phyloP scores from a whole-genome alignment of 2,888 invertebrate species.

The Scotopteryx bipunctaria region DNA sequence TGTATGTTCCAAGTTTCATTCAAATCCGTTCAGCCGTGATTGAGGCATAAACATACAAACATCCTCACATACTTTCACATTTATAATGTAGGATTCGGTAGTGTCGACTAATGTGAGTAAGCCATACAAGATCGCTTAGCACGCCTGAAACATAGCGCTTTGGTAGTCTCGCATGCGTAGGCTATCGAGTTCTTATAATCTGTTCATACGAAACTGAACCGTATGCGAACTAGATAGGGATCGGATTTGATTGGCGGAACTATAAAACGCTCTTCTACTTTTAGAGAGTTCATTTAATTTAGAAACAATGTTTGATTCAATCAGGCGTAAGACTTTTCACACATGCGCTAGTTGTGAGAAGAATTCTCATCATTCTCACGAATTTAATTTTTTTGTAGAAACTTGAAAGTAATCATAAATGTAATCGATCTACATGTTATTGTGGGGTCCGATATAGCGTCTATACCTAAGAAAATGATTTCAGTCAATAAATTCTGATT shows the following conservation, averaged over 20 bases:
- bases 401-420: slow-evolving; percentile 18
- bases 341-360: background rate
- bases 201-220: background rate
- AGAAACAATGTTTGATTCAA: slow-evolving; percentile 9
- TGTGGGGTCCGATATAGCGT: slow-evolving; percentile 25
- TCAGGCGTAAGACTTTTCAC: background rate
- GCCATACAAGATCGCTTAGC: background rate
- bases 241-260: background rate
- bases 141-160: slow-evolving; percentile 4
- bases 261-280: slow-evolving; percentile 4
- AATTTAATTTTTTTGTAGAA: slow-evolving; percentile 11
- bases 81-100: background rate
- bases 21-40: too few species aligned
- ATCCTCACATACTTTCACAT: too few species aligned
- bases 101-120: slow-evolving; percentile 6
- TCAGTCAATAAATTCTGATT: slow-evolving; percentile 26
- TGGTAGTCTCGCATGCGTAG: slow-evolving; percentile 4
- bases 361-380: too few species aligned
- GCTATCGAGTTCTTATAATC: background rate
- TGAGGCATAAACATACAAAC: too few species aligned
- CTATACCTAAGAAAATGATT: slow-evolving; percentile 18
- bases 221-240: background rate
- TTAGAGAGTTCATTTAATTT: slow-evolving; percentile 2
- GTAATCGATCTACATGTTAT: slow-evolving; percentile 17
- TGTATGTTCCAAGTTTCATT: too few species aligned